Evolutionary conservation across 2,888 invertebrate species (phyloP).

Genomic region (Idaea dimidiata): DNA sequence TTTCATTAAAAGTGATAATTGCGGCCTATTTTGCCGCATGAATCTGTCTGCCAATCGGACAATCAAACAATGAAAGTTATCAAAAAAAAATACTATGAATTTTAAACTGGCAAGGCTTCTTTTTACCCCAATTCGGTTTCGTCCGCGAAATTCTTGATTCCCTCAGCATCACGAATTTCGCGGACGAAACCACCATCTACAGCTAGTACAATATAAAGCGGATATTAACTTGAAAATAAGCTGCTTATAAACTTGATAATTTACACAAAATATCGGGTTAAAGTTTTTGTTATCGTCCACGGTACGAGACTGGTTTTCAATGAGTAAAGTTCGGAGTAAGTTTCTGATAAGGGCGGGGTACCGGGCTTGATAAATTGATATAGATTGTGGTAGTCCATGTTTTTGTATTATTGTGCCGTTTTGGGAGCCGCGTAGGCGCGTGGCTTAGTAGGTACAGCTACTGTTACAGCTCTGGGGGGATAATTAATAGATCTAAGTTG

Average conservation of each 20-base stretch:
- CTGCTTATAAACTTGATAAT: background rate
- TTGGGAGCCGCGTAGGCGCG: background rate
- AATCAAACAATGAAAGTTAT: too few species aligned
- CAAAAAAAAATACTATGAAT: too few species aligned
- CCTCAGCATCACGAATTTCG: too few species aligned
- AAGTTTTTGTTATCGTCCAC: conserved; percentile 30
- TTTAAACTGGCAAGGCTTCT: too few species aligned
- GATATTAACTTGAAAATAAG: background rate
- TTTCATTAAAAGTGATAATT: too few species aligned
- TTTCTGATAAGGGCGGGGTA: conserved; percentile 36
- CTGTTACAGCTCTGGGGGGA: background rate
- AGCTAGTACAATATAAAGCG: background rate
- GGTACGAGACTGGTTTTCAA: conserved; percentile 39
- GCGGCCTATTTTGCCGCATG: too few species aligned
- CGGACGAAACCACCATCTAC: background rate
- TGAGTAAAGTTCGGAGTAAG: conserved; percentile 38
- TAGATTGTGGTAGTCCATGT: conserved; percentile 45
- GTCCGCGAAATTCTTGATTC: too few species aligned
- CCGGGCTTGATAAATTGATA: conserved; percentile 48
- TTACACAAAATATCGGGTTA: conserved; percentile 14
- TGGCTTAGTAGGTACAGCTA: background rate
- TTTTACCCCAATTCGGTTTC: too few species aligned
- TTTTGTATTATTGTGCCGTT: conserved; percentile 26
- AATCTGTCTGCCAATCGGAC: too few species aligned
- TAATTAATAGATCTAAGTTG: background rate